phyloP scores from a whole-genome alignment of 2,888 invertebrate genomes.

The Pachycephus smyrnensis region DNA sequence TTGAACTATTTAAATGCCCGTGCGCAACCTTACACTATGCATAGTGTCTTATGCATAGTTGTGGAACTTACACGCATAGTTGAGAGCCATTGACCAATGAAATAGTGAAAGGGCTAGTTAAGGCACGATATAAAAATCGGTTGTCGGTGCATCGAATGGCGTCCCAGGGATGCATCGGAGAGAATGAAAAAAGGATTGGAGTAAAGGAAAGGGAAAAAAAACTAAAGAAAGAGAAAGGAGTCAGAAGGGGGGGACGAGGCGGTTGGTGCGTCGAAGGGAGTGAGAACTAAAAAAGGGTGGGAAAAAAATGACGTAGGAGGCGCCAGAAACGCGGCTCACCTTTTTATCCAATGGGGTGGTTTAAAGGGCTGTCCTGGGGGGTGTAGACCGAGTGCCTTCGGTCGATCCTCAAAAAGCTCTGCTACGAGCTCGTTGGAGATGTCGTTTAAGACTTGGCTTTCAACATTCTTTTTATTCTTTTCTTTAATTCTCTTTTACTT shows the following conservation, averaged over 20 bases:
- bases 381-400: not conserved
- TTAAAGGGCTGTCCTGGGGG: not conserved
- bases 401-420: not conserved
- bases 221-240: slow-evolving; percentile 5
- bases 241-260: not conserved
- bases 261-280: not conserved
- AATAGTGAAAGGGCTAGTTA: not conserved
- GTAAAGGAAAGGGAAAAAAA: not conserved
- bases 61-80: not conserved
- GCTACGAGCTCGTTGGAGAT: not conserved
- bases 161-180: not conserved
- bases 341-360: not conserved
- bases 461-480: not conserved
- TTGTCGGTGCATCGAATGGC: not conserved
- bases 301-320: slow-evolving; percentile 13
- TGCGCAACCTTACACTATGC: no score
- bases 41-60: no score
- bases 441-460: not conserved
- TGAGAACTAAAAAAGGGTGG: not conserved
- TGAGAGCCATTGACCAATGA: not conserved
- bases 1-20: not conserved
- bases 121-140: not conserved
- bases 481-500: not conserved
- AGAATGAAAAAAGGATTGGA: not conserved
- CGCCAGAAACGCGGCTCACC: slow-evolving; percentile 10